Percentiles rank a stretch among this genome's conserved stretches.
phyloP scores from a whole-genome alignment of 2,797 vertebrate species.

The Orestias chungarensis region DNA sequence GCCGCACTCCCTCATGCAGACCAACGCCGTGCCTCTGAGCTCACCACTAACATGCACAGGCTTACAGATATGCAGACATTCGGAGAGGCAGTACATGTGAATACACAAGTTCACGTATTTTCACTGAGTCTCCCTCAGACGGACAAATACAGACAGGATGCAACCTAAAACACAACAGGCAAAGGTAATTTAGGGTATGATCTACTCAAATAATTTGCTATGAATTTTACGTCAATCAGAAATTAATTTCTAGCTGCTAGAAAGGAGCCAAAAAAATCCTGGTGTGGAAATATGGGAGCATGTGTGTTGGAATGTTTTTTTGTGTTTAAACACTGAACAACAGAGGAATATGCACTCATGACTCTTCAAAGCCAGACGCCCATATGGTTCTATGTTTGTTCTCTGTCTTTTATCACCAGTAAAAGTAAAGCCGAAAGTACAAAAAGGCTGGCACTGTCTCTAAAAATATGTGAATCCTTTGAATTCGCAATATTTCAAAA shows the following conservation, averaged over 20 bases:
- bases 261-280: slow-evolving; percentile 12
- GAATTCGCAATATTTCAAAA: slow-evolving; percentile 55
- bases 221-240: slow-evolving; percentile 16
- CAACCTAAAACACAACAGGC: slow-evolving; percentile 17
- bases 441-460: slow-evolving; percentile 28
- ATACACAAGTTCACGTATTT: slow-evolving; percentile 33
- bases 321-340: slow-evolving; percentile 38
- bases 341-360: slow-evolving; percentile 7
- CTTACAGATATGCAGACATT: slow-evolving; percentile 61
- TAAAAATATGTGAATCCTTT: slow-evolving; percentile 46
- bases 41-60: slow-evolving; percentile 82
- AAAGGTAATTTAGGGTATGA: slow-evolving; percentile 25
- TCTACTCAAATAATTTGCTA: slow-evolving; percentile 19
- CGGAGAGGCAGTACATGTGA: slow-evolving; percentile 44
- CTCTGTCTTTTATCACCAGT: slow-evolving; percentile 34
- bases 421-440: slow-evolving; percentile 28
- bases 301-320: slow-evolving; percentile 43
- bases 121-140: slow-evolving; percentile 25
- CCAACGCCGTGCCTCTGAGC: slow-evolving; percentile 80
- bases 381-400: slow-evolving; percentile 43
- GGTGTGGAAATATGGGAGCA: slow-evolving; percentile 40
- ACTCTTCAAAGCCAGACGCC: slow-evolving; percentile 45
- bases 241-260: slow-evolving; percentile 12
- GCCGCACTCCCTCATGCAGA: slow-evolving; percentile 86
- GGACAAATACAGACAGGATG: slow-evolving; percentile 42